Evolutionary conservation across 2,888 invertebrate genomes (phyloP).

Genomic region (Alviniconcha strummeri): DNA sequence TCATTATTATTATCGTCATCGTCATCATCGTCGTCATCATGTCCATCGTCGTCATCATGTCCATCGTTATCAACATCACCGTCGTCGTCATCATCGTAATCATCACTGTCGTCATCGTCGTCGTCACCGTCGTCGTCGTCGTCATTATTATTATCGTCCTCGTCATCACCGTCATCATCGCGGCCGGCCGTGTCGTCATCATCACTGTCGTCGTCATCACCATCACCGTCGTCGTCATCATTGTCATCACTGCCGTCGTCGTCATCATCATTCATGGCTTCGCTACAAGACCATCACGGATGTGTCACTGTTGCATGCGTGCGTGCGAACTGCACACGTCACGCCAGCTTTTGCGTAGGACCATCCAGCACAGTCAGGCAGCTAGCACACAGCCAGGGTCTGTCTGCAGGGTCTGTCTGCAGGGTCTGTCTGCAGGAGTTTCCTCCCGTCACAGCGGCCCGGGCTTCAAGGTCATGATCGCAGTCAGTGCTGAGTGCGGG

Average conservation of each 20-base stretch:
- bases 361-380: no score
- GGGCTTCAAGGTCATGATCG: no score
- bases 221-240: background rate
- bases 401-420: no score
- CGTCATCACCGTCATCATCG: background rate
- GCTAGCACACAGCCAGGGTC: no score
- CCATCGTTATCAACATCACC: conserved; percentile 6
- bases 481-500: no score
- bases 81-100: background rate
- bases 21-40: background rate
- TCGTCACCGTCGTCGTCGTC: background rate
- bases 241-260: background rate
- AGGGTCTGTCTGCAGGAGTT: no score
- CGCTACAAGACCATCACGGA: background rate
- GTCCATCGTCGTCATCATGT: background rate
- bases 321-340: background rate
- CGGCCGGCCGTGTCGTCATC: background rate
- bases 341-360: no score
- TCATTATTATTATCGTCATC: background rate
- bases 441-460: no score
- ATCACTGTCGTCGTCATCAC: background rate
- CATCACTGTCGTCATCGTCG: background rate
- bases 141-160: background rate
- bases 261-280: background rate
- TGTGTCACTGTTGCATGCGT: background rate